These are phyloP conservation scores for Acromyrmex heyeri DNA, from an alignment of 1,140 invertebrate genomes.

Conservation along the genomic window DNA sequence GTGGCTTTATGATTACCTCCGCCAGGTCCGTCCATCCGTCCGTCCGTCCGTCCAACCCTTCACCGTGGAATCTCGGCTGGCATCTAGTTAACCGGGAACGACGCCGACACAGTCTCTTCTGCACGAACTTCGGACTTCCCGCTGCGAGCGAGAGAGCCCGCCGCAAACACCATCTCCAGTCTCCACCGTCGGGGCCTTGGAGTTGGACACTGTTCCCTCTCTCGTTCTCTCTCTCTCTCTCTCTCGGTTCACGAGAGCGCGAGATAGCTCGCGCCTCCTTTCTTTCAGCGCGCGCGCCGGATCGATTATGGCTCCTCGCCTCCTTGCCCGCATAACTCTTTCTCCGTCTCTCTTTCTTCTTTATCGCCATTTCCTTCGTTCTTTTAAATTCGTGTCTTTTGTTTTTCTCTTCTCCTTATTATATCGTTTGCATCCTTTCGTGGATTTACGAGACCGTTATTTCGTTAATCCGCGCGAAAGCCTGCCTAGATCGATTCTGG, in stretches of 20 bases:
- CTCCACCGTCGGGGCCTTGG: constrained; percentile 50
- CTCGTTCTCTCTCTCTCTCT: background rate
- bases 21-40: constrained; percentile 67
- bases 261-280: constrained; percentile 76
- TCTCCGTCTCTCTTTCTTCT: background rate
- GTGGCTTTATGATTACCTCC: constrained; percentile 77
- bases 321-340: constrained; percentile 49
- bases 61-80: constrained; percentile 77
- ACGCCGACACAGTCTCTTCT: constrained; percentile 75
- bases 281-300: constrained; percentile 72
- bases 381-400: background rate
- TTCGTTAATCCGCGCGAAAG: constrained; percentile 52
- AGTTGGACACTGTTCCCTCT: constrained; percentile 48
- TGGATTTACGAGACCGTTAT: constrained; percentile 35
- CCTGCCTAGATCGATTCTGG: constrained; percentile 40
- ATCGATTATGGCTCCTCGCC: constrained; percentile 73
- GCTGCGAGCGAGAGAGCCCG: constrained; percentile 74
- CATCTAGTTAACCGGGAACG: constrained; percentile 78
- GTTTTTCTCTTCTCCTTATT: constrained; percentile 21
- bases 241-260: constrained; percentile 64
- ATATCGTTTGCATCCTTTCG: constrained; percentile 43
- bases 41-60: constrained; percentile 76
- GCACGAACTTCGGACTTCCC: constrained; percentile 76
- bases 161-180: constrained; percentile 73
- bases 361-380: background rate